Evolutionary conservation across 2,888 invertebrate species (phyloP), one percentile per base, ranked within the genome.

Genomic region (Lasioglossum oenotherae): DNA sequence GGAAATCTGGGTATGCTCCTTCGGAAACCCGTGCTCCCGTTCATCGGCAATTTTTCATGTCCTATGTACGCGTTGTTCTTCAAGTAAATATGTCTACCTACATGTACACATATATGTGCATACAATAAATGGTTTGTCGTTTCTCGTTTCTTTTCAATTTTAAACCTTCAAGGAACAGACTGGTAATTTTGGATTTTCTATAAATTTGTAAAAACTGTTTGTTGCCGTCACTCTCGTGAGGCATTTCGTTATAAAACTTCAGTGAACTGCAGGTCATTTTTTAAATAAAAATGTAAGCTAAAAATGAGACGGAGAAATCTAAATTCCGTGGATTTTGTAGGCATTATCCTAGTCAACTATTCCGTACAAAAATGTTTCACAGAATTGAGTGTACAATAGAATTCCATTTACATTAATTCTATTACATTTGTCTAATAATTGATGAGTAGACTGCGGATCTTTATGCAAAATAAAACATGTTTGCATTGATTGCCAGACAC

Each of bases 1-100:
- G 80, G 81, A 85, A 31, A 82, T 80, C 84, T 74, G 74, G 74
- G 49, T 81, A 79, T 53, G 78, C 64, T 74, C 78, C 74, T 85
- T 89, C 86, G 87, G 86, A 90, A 88, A 85, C 76, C 81, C 57
- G 81, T 67, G 69, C 60, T 82, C 74, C 80, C 80, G 78, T 71
- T 75, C 80, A 67, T 81, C 78, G 44, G 67, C 64, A n/a, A 77
- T 83, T 71, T 79, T 72, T 74, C 44, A 71, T 64, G 8, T 23
- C 69, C 44, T 81, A 46, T 35, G 6, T 12, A 1, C 69, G 8
- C 27, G 4, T 44, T 16, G 4, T n/a, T 35, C 35, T 5, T 19
- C 23, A 53, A 53, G 23, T 53, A 53, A 53, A 53, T 49, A 49
- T 49, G 19, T 23, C 8, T 23, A 53, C 8, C 23, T 23, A 23